A percentile compares a stretch with the other conserved stretches of the same genome.
phyloP scores from a whole-genome alignment of 2,113 vertebrate species.

The Fukomys damarensis region DNA sequence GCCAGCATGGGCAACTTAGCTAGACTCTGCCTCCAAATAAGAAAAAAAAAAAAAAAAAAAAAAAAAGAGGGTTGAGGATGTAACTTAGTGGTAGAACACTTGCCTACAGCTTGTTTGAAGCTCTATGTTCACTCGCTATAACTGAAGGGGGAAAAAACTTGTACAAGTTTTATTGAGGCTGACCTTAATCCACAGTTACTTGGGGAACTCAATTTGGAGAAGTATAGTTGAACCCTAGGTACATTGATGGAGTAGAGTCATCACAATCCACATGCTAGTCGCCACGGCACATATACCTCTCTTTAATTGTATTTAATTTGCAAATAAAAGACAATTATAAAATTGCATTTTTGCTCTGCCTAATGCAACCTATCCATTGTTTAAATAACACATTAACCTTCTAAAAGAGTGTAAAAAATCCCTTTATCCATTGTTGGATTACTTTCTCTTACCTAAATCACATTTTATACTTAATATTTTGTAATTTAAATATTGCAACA shows the following conservation, averaged over 20 bases:
- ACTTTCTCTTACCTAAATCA: slow-evolving; percentile 18
- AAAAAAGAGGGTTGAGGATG: neutral
- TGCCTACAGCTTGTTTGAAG: neutral
- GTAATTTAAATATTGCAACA: neutral
- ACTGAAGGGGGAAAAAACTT: neutral
- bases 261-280: neutral
- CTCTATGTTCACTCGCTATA: neutral
- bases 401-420: neutral
- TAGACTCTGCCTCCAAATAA: neutral
- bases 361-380: neutral
- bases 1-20: neutral
- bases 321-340: neutral
- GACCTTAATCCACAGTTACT: neutral
- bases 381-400: neutral
- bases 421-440: slow-evolving; percentile 3
- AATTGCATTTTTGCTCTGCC: neutral
- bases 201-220: neutral
- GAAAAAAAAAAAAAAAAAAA: neutral
- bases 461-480: slow-evolving; percentile 22
- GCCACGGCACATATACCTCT: neutral
- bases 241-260: neutral
- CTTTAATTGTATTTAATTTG: slow-evolving; percentile 37
- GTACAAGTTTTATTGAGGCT: neutral
- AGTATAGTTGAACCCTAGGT: neutral
- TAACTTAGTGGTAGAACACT: neutral